phyloP scores from a whole-genome alignment of 2,797 vertebrate species.

The Atherinosoma microstoma region DNA sequence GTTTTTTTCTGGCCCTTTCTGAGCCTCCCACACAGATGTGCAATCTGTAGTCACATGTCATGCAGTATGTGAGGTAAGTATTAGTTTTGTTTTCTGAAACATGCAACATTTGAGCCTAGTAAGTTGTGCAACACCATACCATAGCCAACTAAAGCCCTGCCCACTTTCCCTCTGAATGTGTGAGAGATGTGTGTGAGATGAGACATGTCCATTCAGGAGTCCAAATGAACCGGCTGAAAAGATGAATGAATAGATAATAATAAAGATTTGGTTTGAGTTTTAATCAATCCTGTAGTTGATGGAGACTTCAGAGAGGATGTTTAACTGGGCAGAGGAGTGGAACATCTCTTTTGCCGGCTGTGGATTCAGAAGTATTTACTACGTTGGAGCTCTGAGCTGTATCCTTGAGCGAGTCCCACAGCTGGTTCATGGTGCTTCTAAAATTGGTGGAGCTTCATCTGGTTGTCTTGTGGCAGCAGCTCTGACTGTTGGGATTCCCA shows the following conservation, averaged over 20 bases:
- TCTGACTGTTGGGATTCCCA: constrained; percentile 79
- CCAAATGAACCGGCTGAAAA: constrained; percentile 15
- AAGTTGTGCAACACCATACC: constrained; percentile 31
- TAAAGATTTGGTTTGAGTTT: constrained; percentile 4
- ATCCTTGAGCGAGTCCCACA: constrained; percentile 83
- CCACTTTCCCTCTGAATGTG: background rate
- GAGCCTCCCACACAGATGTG: background rate
- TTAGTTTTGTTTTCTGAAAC: no score
- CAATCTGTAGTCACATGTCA: constrained; percentile 6
- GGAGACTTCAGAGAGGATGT: constrained; percentile 28
- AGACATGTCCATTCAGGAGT: background rate
- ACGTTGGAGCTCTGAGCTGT: constrained; percentile 87
- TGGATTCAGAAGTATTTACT: constrained; percentile 89
- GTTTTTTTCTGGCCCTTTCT: background rate
- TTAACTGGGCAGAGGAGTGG: constrained; percentile 78
- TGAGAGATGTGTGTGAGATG: constrained; percentile 6
- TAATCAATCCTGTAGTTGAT: background rate
- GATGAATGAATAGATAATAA: background rate
- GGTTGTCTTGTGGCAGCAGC: constrained; percentile 87
- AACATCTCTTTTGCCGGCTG: constrained; percentile 90
- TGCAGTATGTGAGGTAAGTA: background rate
- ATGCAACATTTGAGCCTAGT: background rate
- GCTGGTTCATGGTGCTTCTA: constrained; percentile 83
- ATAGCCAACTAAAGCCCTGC: background rate
- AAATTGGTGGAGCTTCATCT: constrained; percentile 86